phyloP scores from a whole-genome alignment of 1,140 invertebrate genomes.

The Conus ventricosus region DNA sequence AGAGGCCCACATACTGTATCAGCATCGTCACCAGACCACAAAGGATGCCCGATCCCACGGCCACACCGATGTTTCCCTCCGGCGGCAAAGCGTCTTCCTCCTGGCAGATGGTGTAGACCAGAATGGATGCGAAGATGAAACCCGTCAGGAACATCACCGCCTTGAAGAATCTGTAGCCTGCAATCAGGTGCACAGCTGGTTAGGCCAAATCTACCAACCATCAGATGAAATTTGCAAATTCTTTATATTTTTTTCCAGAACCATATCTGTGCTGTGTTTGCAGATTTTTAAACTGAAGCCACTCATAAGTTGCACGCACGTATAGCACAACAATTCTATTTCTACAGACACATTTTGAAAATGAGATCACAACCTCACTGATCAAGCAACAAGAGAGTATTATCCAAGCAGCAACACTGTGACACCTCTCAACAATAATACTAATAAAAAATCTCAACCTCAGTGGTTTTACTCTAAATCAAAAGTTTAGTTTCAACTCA shows the following conservation, averaged over 20 bases:
- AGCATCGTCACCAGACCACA: conserved; percentile 87
- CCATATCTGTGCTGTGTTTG: background rate
- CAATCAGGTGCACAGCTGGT: conserved; percentile 64
- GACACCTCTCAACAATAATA: no score
- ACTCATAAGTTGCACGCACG: no score
- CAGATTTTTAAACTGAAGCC: no score
- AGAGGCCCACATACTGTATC: conserved; percentile 88
- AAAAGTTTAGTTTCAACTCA: no score
- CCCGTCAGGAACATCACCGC: conserved; percentile 93
- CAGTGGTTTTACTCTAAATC: no score
- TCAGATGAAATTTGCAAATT: background rate
- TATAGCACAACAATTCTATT: no score
- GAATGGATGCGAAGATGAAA: conserved; percentile 89
- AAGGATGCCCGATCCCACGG: conserved; percentile 84
- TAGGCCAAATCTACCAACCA: background rate
- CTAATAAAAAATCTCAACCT: no score
- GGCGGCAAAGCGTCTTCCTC: conserved; percentile 84
- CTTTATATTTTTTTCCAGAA: background rate
- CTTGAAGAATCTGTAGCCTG: conserved; percentile 92
- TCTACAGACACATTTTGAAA: no score
- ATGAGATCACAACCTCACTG: no score
- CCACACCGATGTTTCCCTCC: conserved; percentile 85
- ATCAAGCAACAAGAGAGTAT: no score
- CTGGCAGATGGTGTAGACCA: conserved; percentile 86
- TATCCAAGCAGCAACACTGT: no score